Conservation (phyloP, 2,888 invertebrate genomes). For the Encarsia formosa region DNA sequence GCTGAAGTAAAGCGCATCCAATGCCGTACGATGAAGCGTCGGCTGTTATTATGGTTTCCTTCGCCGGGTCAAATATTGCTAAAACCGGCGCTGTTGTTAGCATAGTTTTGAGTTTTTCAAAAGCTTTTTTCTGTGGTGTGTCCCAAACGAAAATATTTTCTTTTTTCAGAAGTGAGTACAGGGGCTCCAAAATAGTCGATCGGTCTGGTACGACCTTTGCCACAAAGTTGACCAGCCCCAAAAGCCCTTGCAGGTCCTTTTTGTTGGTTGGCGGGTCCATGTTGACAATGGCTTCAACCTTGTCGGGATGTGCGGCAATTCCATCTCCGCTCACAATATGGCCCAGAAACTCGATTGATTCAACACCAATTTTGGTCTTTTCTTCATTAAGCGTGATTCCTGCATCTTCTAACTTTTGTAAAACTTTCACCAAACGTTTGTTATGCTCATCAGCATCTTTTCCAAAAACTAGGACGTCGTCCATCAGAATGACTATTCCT, state of each 20-base stretch:
- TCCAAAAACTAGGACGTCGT: slow-evolving; percentile 28
- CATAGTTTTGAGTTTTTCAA: slow-evolving; percentile 34
- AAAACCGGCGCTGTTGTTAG: slow-evolving; percentile 36
- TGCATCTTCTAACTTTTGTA: slow-evolving; percentile 26
- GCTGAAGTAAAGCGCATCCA: slow-evolving; percentile 39
- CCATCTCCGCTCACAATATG: slow-evolving; percentile 31
- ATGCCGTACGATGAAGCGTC: slow-evolving; percentile 39
- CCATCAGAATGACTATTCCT: slow-evolving; percentile 24
- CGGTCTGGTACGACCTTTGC: slow-evolving; percentile 31
- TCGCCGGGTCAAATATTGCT: slow-evolving; percentile 35
- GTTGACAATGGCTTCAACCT: slow-evolving; percentile 28
- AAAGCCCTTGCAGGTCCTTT: slow-evolving; percentile 29
- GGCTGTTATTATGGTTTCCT: slow-evolving; percentile 9
- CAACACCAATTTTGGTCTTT: slow-evolving; percentile 35
- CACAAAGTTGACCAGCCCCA: slow-evolving; percentile 31
- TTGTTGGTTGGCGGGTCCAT: slow-evolving; percentile 31
- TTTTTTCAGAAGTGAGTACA: slow-evolving; percentile 30
- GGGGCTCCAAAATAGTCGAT: slow-evolving; percentile 28
- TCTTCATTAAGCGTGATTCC: slow-evolving; percentile 33
- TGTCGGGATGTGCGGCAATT: slow-evolving; percentile 25
- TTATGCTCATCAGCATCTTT: slow-evolving; percentile 30
- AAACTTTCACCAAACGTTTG: slow-evolving; percentile 28
- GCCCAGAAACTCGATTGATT: slow-evolving; percentile 33
- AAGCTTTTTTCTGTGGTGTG: slow-evolving; percentile 30
- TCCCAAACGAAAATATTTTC: slow-evolving; percentile 30